These are phyloP conservation scores for Apis mellifera DNA, from an alignment of 1,140 invertebrate genomes.

Conservation along the genomic window Amel_HAv3.1 CM009936.2:7279501-7280000, in stretches of 20 bases:
- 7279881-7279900: conserved; percentile 72
- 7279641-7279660: neutral
- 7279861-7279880: conserved; percentile 80
- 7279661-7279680: neutral
- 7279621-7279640: conserved; percentile 49
- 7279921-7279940: conserved; percentile 43
- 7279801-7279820: conserved; percentile 46
- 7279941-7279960: conserved; percentile 14
- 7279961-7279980: neutral
- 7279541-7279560: conserved; percentile 76
- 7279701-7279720: neutral
- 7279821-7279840: conserved; percentile 64
- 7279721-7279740: conserved; percentile 13
- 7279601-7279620: conserved; percentile 65
- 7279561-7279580: conserved; percentile 76
- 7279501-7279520: conserved; percentile 68
- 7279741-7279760: conserved; percentile 13
- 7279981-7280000: neutral
- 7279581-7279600: conserved; percentile 68
- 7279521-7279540: conserved; percentile 72
- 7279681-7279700: conserved; percentile 1
- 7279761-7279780: conserved; percentile 50
- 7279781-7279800: conserved; percentile 50
- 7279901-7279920: conserved; percentile 65
- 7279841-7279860: conserved; percentile 80